A percentile compares a stretch with the other conserved stretches of the same genome.
These are phyloP conservation scores for Microtus richardsoni DNA, from an alignment of 2,113 vertebrate species.

Conservation along the genomic window DNA sequence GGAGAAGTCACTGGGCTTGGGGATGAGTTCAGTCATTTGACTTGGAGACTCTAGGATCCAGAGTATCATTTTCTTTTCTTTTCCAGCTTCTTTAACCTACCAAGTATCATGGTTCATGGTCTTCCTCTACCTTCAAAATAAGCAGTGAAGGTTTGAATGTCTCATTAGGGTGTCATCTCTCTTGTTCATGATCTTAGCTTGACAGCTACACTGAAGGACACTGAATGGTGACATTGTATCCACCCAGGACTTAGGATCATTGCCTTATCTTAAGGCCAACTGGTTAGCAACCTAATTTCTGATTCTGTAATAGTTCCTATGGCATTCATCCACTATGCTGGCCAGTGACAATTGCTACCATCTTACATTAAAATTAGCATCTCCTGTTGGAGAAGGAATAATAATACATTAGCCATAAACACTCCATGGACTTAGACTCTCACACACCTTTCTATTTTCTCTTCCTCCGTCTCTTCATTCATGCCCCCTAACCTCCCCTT, in stretches of 20 bases:
- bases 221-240: rapidly evolving
- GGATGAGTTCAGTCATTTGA: rapidly evolving
- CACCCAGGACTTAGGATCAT: not conserved
- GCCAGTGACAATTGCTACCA: too few relatives aligned
- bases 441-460: not conserved
- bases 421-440: not conserved
- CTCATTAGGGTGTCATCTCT: not conserved
- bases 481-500: too few relatives aligned
- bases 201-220: not conserved
- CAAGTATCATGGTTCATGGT: not conserved
- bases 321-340: not conserved
- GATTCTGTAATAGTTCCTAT: not conserved
- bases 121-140: not conserved
- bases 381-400: not conserved
- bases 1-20: not conserved
- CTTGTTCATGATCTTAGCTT: not conserved
- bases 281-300: not conserved
- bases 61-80: not conserved
- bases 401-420: not conserved
- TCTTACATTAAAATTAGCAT: not conserved
- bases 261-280: not conserved
- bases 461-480: not conserved
- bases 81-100: not conserved
- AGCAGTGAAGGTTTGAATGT: not conserved
- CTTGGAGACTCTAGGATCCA: not conserved